phyloP scores from a whole-genome alignment of 1,140 invertebrate genomes.

The Megalonaias nervosa region DNA sequence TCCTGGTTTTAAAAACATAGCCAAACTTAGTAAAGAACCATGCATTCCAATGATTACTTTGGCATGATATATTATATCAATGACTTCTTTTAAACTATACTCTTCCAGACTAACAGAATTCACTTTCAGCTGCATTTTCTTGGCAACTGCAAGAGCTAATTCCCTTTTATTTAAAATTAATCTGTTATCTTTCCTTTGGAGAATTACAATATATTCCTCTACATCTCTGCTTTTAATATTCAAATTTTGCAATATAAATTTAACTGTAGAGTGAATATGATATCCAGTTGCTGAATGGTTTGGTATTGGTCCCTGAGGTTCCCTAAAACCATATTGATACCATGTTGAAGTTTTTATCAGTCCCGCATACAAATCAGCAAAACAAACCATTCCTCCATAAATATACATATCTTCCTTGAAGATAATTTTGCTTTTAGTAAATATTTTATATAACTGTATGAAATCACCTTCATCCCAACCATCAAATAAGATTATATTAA shows the following conservation, averaged over 20 bases:
- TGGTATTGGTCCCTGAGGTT: slow-evolving; percentile 70
- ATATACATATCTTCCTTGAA: slow-evolving; percentile 33
- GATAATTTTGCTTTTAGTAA: slow-evolving; percentile 44
- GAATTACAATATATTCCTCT: slow-evolving; percentile 59
- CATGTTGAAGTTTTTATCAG: slow-evolving; percentile 69
- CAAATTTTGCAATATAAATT: slow-evolving; percentile 42
- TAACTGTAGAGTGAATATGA: slow-evolving; percentile 44
- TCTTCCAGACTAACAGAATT: slow-evolving; percentile 60
- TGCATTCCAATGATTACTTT: slow-evolving; percentile 95
- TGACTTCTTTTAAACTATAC: slow-evolving; percentile 63
- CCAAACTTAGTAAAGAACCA: slow-evolving; percentile 93
- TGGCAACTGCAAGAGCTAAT: slow-evolving; percentile 59
- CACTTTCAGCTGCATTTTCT: slow-evolving; percentile 57
- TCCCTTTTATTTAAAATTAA: slow-evolving; percentile 73
- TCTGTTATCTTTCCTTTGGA: slow-evolving; percentile 72
- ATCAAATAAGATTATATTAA: slow-evolving; percentile 59
- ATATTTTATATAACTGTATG: slow-evolving; percentile 52
- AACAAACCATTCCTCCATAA: slow-evolving; percentile 64
- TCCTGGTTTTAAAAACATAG: slow-evolving; percentile 96
- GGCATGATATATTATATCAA: slow-evolving; percentile 60
- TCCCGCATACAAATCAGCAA: slow-evolving; percentile 69
- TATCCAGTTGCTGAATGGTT: slow-evolving; percentile 28
- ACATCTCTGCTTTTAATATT: slow-evolving; percentile 19
- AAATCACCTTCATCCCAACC: slow-evolving; percentile 42
- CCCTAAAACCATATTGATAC: slow-evolving; percentile 75